Evolutionary conservation across 2,113 vertebrate species (phyloP), one percentile per base, ranked within the genome.

Genomic region (Tiliqua scincoides): DNA sequence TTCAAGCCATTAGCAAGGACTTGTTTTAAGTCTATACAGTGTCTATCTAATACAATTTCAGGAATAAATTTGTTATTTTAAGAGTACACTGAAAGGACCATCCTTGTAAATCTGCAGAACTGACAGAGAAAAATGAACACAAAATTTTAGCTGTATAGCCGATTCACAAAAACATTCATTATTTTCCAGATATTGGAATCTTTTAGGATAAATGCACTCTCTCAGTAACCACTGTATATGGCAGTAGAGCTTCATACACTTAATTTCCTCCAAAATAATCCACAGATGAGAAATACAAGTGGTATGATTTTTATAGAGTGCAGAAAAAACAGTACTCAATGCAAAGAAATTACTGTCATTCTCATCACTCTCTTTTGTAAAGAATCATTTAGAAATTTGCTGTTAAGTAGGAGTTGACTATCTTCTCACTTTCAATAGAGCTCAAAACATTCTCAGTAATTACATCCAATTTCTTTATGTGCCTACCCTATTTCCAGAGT

Each of bases 151-250:
- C 65, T 82, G 20, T 63, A 59, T 17, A 15, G 15, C 4, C 43
- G 61, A 27, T n/a, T 76, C 27, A 0, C 2, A 54, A 77, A 11
- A 5, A 2, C 20, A 12, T 63, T 21, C 3, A 52, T 62, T 85
- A 72, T 77, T 85, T 76, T 92, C 87, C 74, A n/a, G 68, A 2
- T 67, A n/a, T 1, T 70, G 8, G 3, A 86, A 6, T 23, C 54
- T 71, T 85, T 32, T 82, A 37, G 1, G 88, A 1, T 74, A 48
- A 90, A 91, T 75, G 6, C 8, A 68, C 65, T 70, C 18, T 87
- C 82, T 61, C 72, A 79, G 70, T 10, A 54, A 87, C 18, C 54
- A 87, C 5, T 37, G 10, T 15, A 68, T 25, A 67, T 27, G 18
- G 37, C 74, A 35, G 59, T 43, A 67, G 48, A 83, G 30, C 10